Evolutionary conservation across 2,888 invertebrate genomes (phyloP).

Genomic region (Stenichneumon culpator): DNA sequence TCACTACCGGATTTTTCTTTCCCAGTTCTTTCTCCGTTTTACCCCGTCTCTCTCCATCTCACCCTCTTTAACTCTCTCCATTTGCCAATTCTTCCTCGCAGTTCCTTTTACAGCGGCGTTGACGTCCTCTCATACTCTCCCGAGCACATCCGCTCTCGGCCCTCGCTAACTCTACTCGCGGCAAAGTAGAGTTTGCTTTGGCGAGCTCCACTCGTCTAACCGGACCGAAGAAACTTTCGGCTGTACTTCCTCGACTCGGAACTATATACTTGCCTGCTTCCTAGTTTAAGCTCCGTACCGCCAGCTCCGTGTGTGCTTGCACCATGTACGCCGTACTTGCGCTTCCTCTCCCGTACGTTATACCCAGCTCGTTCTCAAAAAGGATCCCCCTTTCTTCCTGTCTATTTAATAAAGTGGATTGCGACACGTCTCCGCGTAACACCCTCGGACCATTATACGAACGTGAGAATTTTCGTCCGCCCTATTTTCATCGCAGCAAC

Average conservation of each 20-base stretch:
- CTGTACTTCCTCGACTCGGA: slow-evolving; percentile 25
- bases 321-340: slow-evolving; percentile 19
- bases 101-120: slow-evolving; percentile 38
- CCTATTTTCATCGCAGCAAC: not conserved
- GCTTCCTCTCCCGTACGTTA: slow-evolving; percentile 5
- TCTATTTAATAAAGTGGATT: slow-evolving; percentile 63
- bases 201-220: slow-evolving; percentile 42
- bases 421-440: slow-evolving; percentile 36
- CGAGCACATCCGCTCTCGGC: slow-evolving; percentile 54
- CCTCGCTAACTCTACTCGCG: slow-evolving; percentile 58
- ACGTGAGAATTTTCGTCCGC: slow-evolving; percentile 18
- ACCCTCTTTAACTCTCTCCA: slow-evolving; percentile 10
- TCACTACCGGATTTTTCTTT: slow-evolving; percentile 51
- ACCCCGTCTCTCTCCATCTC: not conserved
- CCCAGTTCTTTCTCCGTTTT: slow-evolving; percentile 30
- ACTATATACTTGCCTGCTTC: slow-evolving; percentile 18
- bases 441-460: slow-evolving; percentile 20
- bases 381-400: slow-evolving; percentile 13
- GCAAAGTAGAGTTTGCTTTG: slow-evolving; percentile 59
- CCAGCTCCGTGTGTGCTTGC: slow-evolving; percentile 8
- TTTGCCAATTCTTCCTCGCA: slow-evolving; percentile 22
- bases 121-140: slow-evolving; percentile 53
- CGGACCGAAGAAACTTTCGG: slow-evolving; percentile 48
- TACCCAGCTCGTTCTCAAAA: slow-evolving; percentile 1
- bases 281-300: slow-evolving; percentile 33